Evolutionary conservation across 37 sponge, comb jelly and placozoan species (phyloP).

Genomic region (Petrosia ficiformis): DNA sequence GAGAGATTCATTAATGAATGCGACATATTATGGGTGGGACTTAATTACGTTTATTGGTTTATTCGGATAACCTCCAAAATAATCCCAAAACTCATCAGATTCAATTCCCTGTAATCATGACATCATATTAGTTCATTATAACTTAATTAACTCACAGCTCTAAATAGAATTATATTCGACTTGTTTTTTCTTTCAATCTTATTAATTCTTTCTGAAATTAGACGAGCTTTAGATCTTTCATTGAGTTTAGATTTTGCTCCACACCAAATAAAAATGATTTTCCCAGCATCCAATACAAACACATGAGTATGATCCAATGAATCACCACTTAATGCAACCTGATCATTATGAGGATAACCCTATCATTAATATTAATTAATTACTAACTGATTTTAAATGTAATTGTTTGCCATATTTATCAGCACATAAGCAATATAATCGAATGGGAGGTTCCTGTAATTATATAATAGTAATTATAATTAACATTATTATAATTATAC

Average conservation of each 20-base stretch:
- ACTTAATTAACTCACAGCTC: conserved; percentile 27
- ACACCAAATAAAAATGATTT: conserved; percentile 80
- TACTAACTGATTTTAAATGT: too few species aligned
- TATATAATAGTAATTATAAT: too few species aligned
- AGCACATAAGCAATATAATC: too few species aligned
- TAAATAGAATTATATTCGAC: conserved; percentile 44
- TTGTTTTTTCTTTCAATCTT: conserved; percentile 84
- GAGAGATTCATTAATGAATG: not conserved
- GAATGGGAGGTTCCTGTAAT: too few species aligned
- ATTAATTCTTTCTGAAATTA: conserved; percentile 90
- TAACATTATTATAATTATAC: too few species aligned
- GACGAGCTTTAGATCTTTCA: conserved; percentile 62
- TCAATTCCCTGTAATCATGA: conserved; percentile 62
- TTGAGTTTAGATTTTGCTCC: conserved; percentile 60
- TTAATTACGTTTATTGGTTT: conserved; percentile 22
- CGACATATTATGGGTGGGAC: conserved; percentile 2
- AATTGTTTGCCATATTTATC: too few species aligned
- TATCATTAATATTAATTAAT: not conserved
- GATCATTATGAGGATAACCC: not conserved
- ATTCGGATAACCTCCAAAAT: conserved; percentile 64
- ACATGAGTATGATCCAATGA: conserved; percentile 80
- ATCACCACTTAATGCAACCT: conserved; percentile 30
- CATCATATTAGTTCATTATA: not conserved
- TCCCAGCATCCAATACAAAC: conserved; percentile 82
- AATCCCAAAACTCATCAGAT: conserved; percentile 78